A percentile compares a stretch with the other conserved stretches of the same genome.
Conservation (phyloP, 2,797 vertebrate species). For the Danio jaintianensis region DNA sequence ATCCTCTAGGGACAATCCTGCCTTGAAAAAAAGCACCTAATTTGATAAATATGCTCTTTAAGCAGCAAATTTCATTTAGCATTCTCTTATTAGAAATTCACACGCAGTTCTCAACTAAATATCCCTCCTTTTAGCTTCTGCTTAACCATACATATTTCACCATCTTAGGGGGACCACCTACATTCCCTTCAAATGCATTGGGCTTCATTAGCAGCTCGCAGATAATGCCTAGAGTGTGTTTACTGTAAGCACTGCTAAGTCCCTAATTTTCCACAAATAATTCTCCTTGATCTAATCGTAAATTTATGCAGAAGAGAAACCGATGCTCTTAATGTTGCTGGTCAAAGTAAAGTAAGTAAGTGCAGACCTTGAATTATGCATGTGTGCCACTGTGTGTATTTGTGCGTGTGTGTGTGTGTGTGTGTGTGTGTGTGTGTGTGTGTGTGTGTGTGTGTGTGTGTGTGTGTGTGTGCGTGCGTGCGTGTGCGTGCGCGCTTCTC, state of each 20-base stretch:
- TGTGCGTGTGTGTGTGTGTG: too few relatives aligned
- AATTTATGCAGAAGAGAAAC: conserved; percentile 74
- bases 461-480: conserved; percentile 52
- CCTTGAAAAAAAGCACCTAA: conserved; percentile 78
- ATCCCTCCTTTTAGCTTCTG: conserved; percentile 78
- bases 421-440: conserved; percentile 36
- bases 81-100: conserved; percentile 79
- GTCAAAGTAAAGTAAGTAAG: conserved; percentile 75
- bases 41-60: conserved; percentile 87
- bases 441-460: conserved; percentile 35
- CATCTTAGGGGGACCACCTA: conserved; percentile 79
- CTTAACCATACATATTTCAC: conserved; percentile 78
- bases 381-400: conserved; percentile 54
- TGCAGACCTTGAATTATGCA: conserved; percentile 79
- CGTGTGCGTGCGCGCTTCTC: conserved; percentile 27
- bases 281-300: conserved; percentile 79
- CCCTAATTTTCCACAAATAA: conserved; percentile 82
- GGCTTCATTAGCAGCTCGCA: conserved; percentile 80
- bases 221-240: conserved; percentile 74
- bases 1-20: conserved; percentile 72
- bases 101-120: conserved; percentile 76
- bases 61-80: conserved; percentile 77
- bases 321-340: conserved; percentile 70
- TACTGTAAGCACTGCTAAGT: conserved; percentile 80
- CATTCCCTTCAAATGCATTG: conserved; percentile 71